Conservation (phyloP, 2,888 invertebrate species). For the Hypomecis punctinalis region DNA sequence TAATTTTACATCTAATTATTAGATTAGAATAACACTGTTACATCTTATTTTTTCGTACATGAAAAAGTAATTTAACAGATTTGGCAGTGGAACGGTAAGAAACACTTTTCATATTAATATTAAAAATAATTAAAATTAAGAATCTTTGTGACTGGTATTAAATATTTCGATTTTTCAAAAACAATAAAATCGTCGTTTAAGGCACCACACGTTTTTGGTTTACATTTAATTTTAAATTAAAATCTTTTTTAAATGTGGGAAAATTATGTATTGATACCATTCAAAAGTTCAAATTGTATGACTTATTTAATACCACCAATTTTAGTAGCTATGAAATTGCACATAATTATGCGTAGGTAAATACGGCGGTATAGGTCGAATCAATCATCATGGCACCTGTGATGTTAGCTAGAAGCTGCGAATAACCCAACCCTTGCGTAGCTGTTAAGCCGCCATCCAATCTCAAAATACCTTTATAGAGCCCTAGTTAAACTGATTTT, state of each 20-base stretch:
- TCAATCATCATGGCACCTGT: too few relatives aligned
- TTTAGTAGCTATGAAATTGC: too few relatives aligned
- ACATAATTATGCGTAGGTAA: too few relatives aligned
- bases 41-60: slow-evolving; percentile 15
- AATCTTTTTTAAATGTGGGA: neutral
- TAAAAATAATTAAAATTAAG: slow-evolving; percentile 16
- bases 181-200: slow-evolving; percentile 57
- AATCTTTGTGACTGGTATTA: slow-evolving; percentile 26
- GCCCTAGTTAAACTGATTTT: too few relatives aligned
- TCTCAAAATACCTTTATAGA: too few relatives aligned
- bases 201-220: slow-evolving; percentile 78
- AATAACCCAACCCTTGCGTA: too few relatives aligned
- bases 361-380: too few relatives aligned
- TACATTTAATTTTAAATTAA: slow-evolving; percentile 38
- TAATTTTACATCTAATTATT: slow-evolving; percentile 18
- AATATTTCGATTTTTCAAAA: slow-evolving; percentile 13
- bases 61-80: slow-evolving; percentile 29
- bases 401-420: too few relatives aligned
- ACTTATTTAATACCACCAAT: too few relatives aligned
- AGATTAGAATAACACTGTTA: slow-evolving; percentile 14
- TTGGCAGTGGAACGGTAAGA: slow-evolving; percentile 26
- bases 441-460: too few relatives aligned
- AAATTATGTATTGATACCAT: too few relatives aligned
- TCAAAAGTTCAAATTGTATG: too few relatives aligned
- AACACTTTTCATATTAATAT: neutral